Conservation (phyloP, 2,113 vertebrate genomes). For the Gymnogyps californianus region DNA sequence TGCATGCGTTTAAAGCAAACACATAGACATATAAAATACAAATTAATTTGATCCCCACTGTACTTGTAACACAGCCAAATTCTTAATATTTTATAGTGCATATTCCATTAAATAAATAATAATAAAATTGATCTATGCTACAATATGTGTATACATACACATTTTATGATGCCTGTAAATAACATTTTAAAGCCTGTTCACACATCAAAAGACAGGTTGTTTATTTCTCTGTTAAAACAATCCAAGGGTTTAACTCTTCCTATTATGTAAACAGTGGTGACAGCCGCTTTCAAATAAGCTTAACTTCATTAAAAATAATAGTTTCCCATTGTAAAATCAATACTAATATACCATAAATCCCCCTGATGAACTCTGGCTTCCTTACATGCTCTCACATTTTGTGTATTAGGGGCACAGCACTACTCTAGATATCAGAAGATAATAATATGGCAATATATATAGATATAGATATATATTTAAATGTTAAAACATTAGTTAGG, state of each 20-base stretch:
- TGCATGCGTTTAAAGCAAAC: not conserved
- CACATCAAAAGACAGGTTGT: slow-evolving; percentile 27
- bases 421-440: slow-evolving; percentile 57
- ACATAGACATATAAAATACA: not conserved
- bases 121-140: slow-evolving; percentile 28
- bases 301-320: slow-evolving; percentile 22
- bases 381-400: slow-evolving; percentile 54
- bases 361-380: slow-evolving; percentile 25
- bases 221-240: slow-evolving; percentile 59
- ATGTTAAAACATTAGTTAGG: slow-evolving; percentile 52
- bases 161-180: slow-evolving; percentile 22
- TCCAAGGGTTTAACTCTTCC: slow-evolving; percentile 29
- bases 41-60: not conserved
- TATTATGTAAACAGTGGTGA: slow-evolving; percentile 53
- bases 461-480: slow-evolving; percentile 54
- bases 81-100: slow-evolving; percentile 4
- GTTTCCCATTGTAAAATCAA: slow-evolving; percentile 29
- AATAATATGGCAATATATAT: slow-evolving; percentile 62
- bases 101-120: not conserved
- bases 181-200: slow-evolving; percentile 50
- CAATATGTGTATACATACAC: not conserved
- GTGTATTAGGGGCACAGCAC: slow-evolving; percentile 54
- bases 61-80: not conserved
- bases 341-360: slow-evolving; percentile 13
- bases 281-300: slow-evolving; percentile 9